Percentiles rank a stretch among this genome's conserved stretches.
Conservation (phyloP, 1,140 invertebrate genomes). For the Scaptomyza pallida region DNA sequence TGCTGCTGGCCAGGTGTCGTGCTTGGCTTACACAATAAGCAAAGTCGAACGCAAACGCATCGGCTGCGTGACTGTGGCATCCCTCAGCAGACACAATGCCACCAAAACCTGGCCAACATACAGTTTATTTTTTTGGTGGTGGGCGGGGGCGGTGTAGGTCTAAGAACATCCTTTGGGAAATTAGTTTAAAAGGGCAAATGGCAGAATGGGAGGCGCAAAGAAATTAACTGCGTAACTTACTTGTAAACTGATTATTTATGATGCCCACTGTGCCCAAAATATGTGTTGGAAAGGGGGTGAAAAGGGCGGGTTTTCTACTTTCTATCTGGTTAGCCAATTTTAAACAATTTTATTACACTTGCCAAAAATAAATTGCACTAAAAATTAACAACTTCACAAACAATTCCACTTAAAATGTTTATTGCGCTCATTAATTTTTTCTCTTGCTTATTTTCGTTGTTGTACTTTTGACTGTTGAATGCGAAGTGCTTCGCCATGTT, state of each 20-base stretch:
- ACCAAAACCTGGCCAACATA: slow-evolving; percentile 14
- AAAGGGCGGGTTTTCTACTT: background rate
- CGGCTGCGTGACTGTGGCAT: slow-evolving; percentile 60
- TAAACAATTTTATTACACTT: slow-evolving; percentile 73
- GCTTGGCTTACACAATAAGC: slow-evolving; percentile 73
- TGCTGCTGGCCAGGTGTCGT: slow-evolving; percentile 63
- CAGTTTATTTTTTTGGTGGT: too few species aligned
- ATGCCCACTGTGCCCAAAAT: slow-evolving; percentile 35
- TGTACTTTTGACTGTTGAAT: slow-evolving; percentile 64
- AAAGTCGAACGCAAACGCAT: slow-evolving; percentile 46
- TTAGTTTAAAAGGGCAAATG: slow-evolving; percentile 74
- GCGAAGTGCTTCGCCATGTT: slow-evolving; percentile 26
- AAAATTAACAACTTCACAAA: slow-evolving; percentile 82
- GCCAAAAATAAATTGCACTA: slow-evolving; percentile 81
- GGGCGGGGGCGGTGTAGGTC: too few species aligned
- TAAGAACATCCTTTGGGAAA: slow-evolving; percentile 68
- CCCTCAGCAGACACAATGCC: slow-evolving; percentile 32
- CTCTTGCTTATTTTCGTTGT: too few species aligned
- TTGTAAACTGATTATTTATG: slow-evolving; percentile 82
- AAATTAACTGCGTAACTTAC: slow-evolving; percentile 80
- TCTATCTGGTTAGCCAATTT: slow-evolving; percentile 48
- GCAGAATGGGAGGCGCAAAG: slow-evolving; percentile 29
- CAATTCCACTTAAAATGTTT: slow-evolving; percentile 83
- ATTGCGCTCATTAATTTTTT: slow-evolving; percentile 81
- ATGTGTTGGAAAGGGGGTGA: background rate